Evolutionary conservation across 2,113 vertebrate genomes (phyloP).

Genomic region (Crotalus viridis): DNA sequence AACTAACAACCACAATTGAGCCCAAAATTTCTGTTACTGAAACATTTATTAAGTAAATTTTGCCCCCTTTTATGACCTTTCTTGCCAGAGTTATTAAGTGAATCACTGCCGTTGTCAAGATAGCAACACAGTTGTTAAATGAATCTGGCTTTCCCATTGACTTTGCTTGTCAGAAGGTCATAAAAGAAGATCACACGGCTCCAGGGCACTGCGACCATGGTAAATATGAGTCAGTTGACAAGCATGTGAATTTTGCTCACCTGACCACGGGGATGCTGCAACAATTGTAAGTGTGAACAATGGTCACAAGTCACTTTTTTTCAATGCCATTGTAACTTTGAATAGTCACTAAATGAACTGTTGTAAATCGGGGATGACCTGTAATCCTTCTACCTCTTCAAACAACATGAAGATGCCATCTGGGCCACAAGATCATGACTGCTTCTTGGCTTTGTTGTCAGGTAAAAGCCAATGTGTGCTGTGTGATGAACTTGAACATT

Average conservation of each 20-base stretch:
- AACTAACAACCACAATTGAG: neutral
- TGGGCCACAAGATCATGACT: neutral
- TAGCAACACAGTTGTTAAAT: too few relatives aligned
- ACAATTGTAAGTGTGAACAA: neutral
- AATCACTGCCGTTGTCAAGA: too few relatives aligned
- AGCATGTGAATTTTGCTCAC: neutral
- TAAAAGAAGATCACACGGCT: neutral
- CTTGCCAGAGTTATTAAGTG: too few relatives aligned
- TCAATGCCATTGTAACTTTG: neutral
- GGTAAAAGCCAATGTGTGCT: neutral
- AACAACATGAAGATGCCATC: neutral
- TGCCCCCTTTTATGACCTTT: neutral
- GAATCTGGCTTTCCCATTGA: neutral
- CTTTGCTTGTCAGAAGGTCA: neutral
- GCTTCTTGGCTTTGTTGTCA: neutral
- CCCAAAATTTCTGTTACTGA: neutral
- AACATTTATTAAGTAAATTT: too few relatives aligned
- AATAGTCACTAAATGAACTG: neutral
- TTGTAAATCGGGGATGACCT: neutral
- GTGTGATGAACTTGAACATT: neutral
- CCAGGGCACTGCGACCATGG: neutral
- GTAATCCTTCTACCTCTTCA: neutral
- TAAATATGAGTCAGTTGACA: neutral
- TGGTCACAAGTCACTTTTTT: neutral
- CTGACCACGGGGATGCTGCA: neutral